phyloP scores from a whole-genome alignment of 2,888 invertebrate species.

The Hypomecis atomaria region DNA sequence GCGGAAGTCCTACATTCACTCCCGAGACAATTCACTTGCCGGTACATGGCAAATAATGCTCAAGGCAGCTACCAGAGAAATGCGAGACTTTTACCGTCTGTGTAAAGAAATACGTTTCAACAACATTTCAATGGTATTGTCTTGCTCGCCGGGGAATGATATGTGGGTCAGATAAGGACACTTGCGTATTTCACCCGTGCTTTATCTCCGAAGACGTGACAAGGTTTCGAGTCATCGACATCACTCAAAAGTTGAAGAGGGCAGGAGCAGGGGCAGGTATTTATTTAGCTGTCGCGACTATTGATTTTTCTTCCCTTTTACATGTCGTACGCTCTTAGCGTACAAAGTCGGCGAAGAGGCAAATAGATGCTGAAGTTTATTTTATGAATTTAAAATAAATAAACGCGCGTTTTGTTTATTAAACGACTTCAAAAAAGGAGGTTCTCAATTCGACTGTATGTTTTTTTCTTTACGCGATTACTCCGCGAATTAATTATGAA shows the following conservation, averaged over 20 bases:
- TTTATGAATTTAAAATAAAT: not conserved
- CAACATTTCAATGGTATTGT: slow-evolving; percentile 47
- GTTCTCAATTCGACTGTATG: too few species aligned
- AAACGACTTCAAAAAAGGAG: too few species aligned
- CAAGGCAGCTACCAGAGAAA: slow-evolving; percentile 18
- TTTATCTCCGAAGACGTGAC: slow-evolving; percentile 49
- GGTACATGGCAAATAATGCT: slow-evolving; percentile 27
- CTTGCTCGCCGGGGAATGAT: slow-evolving; percentile 44
- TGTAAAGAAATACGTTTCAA: slow-evolving; percentile 32
- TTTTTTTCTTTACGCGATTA: too few species aligned
- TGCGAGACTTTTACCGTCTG: slow-evolving; percentile 20
- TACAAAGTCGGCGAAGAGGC: slow-evolving; percentile 18
- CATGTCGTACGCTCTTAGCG: slow-evolving; percentile 11
- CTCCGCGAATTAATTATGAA: too few species aligned
- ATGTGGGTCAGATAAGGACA: slow-evolving; percentile 52
- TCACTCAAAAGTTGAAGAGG: slow-evolving; percentile 31
- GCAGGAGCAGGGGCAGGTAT: slow-evolving; percentile 24
- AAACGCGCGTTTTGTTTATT: too few species aligned
- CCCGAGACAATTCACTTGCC: slow-evolving; percentile 22
- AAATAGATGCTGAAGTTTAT: slow-evolving; percentile 1
- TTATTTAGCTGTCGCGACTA: slow-evolving; percentile 22
- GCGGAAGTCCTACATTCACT: slow-evolving; percentile 22
- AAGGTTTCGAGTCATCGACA: slow-evolving; percentile 38
- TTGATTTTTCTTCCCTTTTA: slow-evolving; percentile 29
- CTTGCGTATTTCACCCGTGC: slow-evolving; percentile 50